phyloP scores from a whole-genome alignment of 2,797 vertebrate genomes.

The Tokudaia tokunoshimensis region DNA sequence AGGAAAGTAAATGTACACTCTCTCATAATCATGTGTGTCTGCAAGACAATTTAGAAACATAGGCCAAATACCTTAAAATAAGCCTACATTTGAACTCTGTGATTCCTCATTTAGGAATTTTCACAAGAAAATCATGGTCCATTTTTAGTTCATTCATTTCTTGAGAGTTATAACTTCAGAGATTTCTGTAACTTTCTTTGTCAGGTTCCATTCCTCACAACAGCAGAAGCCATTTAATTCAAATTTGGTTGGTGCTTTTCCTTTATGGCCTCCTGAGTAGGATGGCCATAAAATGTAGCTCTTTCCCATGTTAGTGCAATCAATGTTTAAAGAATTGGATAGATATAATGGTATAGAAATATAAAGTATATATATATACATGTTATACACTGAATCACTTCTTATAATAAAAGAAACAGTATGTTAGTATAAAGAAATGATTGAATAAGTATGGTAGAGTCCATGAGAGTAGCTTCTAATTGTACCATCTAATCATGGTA shows the following conservation, averaged over 20 bases:
- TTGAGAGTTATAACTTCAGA: neutral
- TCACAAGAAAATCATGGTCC: slow-evolving; percentile 10
- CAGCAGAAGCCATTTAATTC: neutral
- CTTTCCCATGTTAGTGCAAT: neutral
- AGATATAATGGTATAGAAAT: neutral
- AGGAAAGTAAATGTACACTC: neutral
- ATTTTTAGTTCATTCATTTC: neutral
- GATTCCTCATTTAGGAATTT: slow-evolving; percentile 55
- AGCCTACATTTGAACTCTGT: neutral
- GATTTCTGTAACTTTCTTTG: neutral
- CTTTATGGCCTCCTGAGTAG: neutral
- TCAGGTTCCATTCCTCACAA: neutral
- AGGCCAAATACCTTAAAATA: slow-evolving; percentile 54
- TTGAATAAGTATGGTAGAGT: slow-evolving; percentile 29
- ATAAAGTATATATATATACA: neutral
- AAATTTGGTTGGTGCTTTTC: neutral
- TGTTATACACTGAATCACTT: neutral
- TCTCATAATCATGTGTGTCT: neutral
- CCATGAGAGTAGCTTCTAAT: slow-evolving; percentile 4
- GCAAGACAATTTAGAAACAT: slow-evolving; percentile 33
- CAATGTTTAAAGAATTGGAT: slow-evolving; percentile 60
- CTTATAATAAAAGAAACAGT: slow-evolving; percentile 54
- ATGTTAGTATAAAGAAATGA: slow-evolving; percentile 50
- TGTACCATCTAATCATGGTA: neutral
- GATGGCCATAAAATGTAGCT: neutral